Conservation (phyloP, 1,140 invertebrate species). For the Musca domestica region DNA sequence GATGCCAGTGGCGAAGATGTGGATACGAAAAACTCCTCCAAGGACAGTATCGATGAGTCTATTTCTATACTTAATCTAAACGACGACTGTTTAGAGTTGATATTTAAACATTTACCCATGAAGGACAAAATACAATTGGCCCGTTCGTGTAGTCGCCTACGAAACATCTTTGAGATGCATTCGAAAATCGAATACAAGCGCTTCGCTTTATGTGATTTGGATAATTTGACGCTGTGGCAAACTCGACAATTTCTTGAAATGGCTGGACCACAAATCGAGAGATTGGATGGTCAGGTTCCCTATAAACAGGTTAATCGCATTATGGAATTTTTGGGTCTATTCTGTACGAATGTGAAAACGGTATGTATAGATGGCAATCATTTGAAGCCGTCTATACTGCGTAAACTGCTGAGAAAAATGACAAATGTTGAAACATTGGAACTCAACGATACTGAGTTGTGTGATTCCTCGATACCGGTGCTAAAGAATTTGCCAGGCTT, state of each 20-base stretch:
- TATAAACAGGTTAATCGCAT: constrained; percentile 26
- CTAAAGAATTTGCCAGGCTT: neutral
- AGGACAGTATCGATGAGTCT: neutral
- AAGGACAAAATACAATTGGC: constrained; percentile 15
- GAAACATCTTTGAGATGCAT: constrained; percentile 8
- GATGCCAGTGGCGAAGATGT: neutral
- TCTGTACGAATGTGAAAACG: constrained; percentile 31
- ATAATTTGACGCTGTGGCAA: constrained; percentile 36
- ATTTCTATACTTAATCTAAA: constrained; percentile 20
- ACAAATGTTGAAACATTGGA: neutral
- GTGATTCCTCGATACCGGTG: neutral
- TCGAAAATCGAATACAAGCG: constrained; percentile 5
- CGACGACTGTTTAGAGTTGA: constrained; percentile 24
- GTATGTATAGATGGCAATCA: constrained; percentile 1
- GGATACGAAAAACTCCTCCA: neutral
- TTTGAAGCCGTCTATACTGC: neutral
- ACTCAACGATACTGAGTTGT: neutral
- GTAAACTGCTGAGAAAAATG: constrained; percentile 28
- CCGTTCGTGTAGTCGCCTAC: constrained; percentile 7
- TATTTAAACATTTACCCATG: neutral
- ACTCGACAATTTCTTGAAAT: constrained; percentile 36
- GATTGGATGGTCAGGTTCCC: constrained; percentile 26
- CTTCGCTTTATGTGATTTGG: neutral
- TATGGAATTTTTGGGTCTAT: constrained; percentile 25
- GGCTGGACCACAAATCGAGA: constrained; percentile 30